Percentiles rank a stretch among this genome's conserved stretches.
Conservation (phyloP, 2,113 vertebrate genomes). For the rat (Rattus norvegicus) region DNA sequence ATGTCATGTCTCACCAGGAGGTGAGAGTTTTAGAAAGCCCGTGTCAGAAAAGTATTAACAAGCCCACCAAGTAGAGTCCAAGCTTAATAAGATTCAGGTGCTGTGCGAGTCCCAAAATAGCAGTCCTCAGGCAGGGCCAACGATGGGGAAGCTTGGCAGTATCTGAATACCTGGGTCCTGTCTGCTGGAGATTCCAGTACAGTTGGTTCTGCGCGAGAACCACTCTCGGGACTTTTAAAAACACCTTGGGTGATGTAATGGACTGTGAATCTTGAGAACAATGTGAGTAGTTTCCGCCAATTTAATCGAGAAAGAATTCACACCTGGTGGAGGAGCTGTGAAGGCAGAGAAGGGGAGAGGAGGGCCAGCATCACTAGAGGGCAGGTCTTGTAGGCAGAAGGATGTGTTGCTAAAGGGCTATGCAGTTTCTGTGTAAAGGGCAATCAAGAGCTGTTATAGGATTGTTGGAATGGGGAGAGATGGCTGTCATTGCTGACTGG, state of each 20-base stretch:
- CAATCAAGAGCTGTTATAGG: background rate
- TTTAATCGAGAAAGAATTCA: slow-evolving; percentile 16
- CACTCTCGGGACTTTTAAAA: slow-evolving; percentile 12
- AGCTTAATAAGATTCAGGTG: slow-evolving; percentile 40
- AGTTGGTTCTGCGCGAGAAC: background rate
- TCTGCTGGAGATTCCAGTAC: background rate
- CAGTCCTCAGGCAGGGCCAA: background rate
- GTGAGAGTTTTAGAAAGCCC: background rate
- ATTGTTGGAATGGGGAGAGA: background rate
- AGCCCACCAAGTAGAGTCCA: background rate
- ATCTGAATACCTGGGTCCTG: background rate
- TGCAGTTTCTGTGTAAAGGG: background rate
- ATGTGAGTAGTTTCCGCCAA: background rate
- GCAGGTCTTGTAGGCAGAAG: background rate
- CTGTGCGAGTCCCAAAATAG: rapidly evolving
- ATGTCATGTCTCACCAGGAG: background rate
- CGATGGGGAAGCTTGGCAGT: background rate
- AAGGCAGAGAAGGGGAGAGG: background rate
- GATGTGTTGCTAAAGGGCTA: background rate
- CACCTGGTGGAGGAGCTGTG: background rate
- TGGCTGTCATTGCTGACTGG: background rate
- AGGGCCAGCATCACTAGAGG: background rate
- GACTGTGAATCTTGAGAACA: background rate
- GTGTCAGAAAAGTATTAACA: slow-evolving; percentile 6
- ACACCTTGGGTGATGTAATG: background rate